phyloP scores from a whole-genome alignment of 2,797 vertebrate species.

The Rhynchonycteris naso region DNA sequence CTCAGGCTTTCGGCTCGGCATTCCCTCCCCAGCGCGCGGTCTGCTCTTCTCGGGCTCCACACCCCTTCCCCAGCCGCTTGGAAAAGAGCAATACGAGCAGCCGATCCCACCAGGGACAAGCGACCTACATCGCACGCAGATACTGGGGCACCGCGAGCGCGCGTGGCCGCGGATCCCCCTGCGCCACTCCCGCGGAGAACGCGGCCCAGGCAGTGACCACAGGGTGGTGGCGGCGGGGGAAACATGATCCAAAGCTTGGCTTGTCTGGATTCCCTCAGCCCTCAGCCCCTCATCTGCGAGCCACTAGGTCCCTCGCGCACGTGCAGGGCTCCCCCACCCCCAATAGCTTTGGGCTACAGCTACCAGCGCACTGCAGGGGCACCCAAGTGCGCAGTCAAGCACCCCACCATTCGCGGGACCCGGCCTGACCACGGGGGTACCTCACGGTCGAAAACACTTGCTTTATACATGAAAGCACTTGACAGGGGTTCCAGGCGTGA shows the following conservation, averaged over 20 bases:
- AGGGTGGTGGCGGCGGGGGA: neutral
- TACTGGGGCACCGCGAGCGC: slow-evolving; percentile 73
- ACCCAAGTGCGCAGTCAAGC: neutral
- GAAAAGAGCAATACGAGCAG: slow-evolving; percentile 61
- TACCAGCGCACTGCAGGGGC: neutral
- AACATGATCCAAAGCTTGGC: neutral
- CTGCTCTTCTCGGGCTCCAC: slow-evolving; percentile 25
- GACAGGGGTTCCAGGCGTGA: neutral
- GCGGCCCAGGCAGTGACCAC: neutral
- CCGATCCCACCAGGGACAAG: slow-evolving; percentile 73
- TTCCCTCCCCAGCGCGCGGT: neutral
- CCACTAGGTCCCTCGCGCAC: neutral
- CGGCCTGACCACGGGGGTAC: neutral
- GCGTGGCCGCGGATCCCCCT: slow-evolving; percentile 46
- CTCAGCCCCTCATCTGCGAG: neutral
- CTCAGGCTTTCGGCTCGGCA: slow-evolving; percentile 48
- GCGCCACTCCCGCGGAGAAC: neutral
- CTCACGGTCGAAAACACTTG: neutral
- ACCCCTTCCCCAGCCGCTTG: slow-evolving; percentile 41
- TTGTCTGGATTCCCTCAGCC: neutral
- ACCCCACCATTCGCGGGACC: neutral
- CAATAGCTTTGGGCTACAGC: neutral
- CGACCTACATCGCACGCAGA: slow-evolving; percentile 78
- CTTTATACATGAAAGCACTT: slow-evolving; percentile 13
- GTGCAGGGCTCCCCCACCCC: neutral